phyloP scores from a whole-genome alignment of 2,113 vertebrate genomes.

The Anseranas semipalmata region DNA sequence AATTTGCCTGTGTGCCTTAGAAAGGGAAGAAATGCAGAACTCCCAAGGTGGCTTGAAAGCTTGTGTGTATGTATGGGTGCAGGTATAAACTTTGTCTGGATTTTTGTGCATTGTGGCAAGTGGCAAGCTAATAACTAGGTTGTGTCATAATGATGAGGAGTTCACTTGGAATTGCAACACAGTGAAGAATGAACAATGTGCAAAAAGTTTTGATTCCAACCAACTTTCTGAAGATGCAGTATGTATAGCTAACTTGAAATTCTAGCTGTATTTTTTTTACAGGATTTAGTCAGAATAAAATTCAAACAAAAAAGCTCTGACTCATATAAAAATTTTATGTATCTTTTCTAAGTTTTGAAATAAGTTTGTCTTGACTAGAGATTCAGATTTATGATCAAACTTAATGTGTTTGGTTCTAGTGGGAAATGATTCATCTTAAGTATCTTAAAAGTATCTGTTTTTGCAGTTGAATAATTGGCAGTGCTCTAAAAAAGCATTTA shows the following conservation, averaged over 20 bases:
- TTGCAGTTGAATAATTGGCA: neutral
- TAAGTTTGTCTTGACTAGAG: neutral
- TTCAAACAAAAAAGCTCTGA: too few relatives aligned
- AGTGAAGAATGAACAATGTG: neutral
- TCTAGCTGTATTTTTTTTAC: too few relatives aligned
- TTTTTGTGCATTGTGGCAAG: neutral
- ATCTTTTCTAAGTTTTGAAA: neutral
- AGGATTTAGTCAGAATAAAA: too few relatives aligned
- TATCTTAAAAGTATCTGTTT: neutral
- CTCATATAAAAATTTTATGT: too few relatives aligned
- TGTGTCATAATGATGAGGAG: neutral
- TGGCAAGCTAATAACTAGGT: neutral
- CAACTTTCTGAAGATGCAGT: neutral
- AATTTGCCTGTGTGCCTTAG: neutral
- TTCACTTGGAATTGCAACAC: neutral
- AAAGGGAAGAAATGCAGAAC: neutral
- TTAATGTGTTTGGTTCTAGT: neutral
- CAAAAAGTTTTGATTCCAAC: neutral
- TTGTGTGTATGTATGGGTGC: rapidly evolving
- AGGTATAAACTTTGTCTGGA: neutral
- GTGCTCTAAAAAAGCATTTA: conserved; percentile 17
- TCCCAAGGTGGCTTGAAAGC: neutral
- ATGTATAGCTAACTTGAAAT: neutral
- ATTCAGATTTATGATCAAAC: neutral
- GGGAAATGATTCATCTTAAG: neutral